Conservation (phyloP, 2,888 invertebrate genomes). For the Microchrysa polita region DNA sequence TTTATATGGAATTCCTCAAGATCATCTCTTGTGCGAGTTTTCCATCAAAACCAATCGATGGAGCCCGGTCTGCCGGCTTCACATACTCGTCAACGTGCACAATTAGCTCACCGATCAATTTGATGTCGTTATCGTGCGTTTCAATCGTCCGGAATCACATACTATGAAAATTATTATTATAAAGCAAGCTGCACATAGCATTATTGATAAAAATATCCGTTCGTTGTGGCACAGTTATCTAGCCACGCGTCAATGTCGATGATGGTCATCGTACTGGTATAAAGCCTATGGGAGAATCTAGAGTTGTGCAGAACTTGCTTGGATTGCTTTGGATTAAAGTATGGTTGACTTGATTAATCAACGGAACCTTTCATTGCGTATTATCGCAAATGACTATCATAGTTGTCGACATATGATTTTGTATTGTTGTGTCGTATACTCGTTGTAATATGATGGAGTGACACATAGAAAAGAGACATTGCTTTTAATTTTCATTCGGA, state of each 20-base stretch:
- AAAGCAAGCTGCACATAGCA: too few relatives aligned
- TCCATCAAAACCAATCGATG: too few relatives aligned
- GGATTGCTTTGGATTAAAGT: background rate
- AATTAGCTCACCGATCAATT: constrained; percentile 38
- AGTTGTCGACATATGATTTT: background rate
- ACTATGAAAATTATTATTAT: constrained; percentile 9
- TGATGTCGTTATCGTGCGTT: constrained; percentile 25
- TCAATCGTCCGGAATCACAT: constrained; percentile 25
- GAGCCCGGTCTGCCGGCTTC: background rate
- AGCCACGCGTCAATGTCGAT: constrained; percentile 36
- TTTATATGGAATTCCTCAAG: constrained; percentile 16
- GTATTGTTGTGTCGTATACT: too few relatives aligned
- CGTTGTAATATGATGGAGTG: too few relatives aligned
- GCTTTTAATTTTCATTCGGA: too few relatives aligned
- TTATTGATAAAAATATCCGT: constrained; percentile 28
- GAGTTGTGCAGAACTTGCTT: too few relatives aligned
- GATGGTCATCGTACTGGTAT: too few relatives aligned
- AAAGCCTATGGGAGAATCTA: too few relatives aligned
- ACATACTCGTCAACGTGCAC: constrained; percentile 5
- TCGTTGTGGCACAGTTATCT: constrained; percentile 38
- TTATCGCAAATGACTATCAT: background rate
- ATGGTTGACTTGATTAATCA: constrained; percentile 31
- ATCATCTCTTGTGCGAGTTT: background rate
- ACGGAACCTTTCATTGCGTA: constrained; percentile 31
- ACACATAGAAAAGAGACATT: too few relatives aligned